A percentile compares a stretch with the other conserved stretches of the same genome.
Evolutionary conservation across 1,140 invertebrate species (phyloP).

Genomic region (Sarcophaga bullata): DNA sequence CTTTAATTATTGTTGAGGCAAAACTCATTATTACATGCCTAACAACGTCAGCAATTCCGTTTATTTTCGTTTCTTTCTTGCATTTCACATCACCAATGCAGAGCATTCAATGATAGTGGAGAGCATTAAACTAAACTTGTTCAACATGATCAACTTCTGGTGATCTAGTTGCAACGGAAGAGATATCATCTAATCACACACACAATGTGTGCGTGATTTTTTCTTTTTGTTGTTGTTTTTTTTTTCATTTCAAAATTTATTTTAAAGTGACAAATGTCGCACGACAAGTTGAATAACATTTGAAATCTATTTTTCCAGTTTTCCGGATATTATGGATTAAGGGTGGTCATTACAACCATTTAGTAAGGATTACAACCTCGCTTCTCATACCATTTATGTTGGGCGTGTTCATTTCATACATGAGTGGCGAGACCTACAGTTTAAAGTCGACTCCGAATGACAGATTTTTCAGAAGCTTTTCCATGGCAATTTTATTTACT

Average conservation of each 20-base stretch:
- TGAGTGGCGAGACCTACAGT: too few relatives aligned
- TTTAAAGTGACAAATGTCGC: slow-evolving; percentile 21
- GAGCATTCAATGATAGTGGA: not conserved
- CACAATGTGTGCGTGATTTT: too few relatives aligned
- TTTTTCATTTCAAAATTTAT: not conserved
- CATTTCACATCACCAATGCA: not conserved
- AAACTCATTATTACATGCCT: slow-evolving; percentile 18
- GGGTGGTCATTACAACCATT: not conserved
- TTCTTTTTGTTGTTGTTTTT: too few relatives aligned
- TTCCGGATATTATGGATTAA: not conserved
- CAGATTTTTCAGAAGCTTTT: too few relatives aligned
- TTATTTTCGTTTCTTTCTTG: not conserved
- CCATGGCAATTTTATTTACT: too few relatives aligned
- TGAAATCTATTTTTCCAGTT: not conserved
- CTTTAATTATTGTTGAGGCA: not conserved
- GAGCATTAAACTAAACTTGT: not conserved
- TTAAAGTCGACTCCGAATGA: too few relatives aligned
- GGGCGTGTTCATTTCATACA: too few relatives aligned
- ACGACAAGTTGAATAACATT: slow-evolving; percentile 13
- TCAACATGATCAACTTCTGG: not conserved
- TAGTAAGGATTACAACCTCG: too few relatives aligned
- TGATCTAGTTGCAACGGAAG: not conserved
- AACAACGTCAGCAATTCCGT: not conserved
- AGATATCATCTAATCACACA: not conserved
- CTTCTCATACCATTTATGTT: too few relatives aligned